Percentiles rank a stretch among this genome's conserved stretches.
These are phyloP conservation scores for Chelon auratus DNA, from an alignment of 2,797 vertebrate genomes.

Conservation along the genomic window DNA sequence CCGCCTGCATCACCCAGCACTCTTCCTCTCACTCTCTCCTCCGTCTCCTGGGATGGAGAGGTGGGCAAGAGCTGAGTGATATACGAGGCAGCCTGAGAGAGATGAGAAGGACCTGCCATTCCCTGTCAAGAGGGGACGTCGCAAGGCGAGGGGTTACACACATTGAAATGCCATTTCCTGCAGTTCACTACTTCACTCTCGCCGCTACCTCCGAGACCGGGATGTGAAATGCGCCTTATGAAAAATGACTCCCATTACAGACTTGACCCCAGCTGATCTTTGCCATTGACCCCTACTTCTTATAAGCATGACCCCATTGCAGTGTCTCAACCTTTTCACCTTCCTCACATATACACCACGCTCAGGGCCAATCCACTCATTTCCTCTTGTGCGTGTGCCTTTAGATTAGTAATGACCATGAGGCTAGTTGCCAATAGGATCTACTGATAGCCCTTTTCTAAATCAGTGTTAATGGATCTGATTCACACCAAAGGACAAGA, in stretches of 20 bases:
- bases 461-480: slow-evolving; percentile 67
- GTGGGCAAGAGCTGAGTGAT: slow-evolving; percentile 71
- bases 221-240: slow-evolving; percentile 66
- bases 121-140: slow-evolving; percentile 64
- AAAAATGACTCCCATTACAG: slow-evolving; percentile 82
- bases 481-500: slow-evolving; percentile 61
- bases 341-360: neutral
- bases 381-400: slow-evolving; percentile 27
- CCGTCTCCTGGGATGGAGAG: slow-evolving; percentile 58
- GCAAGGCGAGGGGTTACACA: slow-evolving; percentile 73
- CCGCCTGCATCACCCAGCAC: slow-evolving; percentile 46
- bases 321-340: slow-evolving; percentile 50
- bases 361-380: neutral
- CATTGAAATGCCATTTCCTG: slow-evolving; percentile 78
- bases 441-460: slow-evolving; percentile 41
- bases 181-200: slow-evolving; percentile 63
- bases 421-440: slow-evolving; percentile 56
- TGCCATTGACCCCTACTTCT: slow-evolving; percentile 66
- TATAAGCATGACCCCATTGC: slow-evolving; percentile 54
- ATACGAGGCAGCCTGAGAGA: slow-evolving; percentile 70
- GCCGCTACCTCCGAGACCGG: slow-evolving; percentile 14
- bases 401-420: slow-evolving; percentile 67
- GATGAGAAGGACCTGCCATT: slow-evolving; percentile 80
- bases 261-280: slow-evolving; percentile 69
- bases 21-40: slow-evolving; percentile 50